Percentiles rank a stretch among this genome's conserved stretches.
phyloP scores from a whole-genome alignment of 2,888 invertebrate species.

The Teinopalpus imperialis region DNA sequence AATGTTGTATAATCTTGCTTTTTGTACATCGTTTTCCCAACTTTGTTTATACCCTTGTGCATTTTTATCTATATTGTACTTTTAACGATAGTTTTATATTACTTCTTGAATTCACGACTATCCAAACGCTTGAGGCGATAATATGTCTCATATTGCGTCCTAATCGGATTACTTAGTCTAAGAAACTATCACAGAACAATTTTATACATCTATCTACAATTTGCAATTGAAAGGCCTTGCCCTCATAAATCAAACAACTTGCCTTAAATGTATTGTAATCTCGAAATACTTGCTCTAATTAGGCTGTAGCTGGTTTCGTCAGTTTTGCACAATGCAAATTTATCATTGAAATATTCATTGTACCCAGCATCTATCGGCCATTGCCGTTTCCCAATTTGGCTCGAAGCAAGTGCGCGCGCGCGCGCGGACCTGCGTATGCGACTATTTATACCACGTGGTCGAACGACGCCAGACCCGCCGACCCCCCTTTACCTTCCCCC shows the following conservation, averaged over 20 bases:
- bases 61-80: no score
- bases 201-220: no score
- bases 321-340: constrained; percentile 8
- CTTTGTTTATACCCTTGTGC: no score
- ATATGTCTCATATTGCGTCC: no score
- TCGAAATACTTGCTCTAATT: background rate
- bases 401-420: constrained; percentile 54
- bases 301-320: background rate
- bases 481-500: constrained; percentile 25
- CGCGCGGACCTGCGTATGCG: constrained; percentile 61
- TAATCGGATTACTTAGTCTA: no score
- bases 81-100: no score
- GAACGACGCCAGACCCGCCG: constrained; percentile 34
- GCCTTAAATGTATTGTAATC: constrained; percentile 6
- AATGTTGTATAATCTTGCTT: no score
- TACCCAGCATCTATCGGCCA: constrained; percentile 32
- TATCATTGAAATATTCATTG: constrained; percentile 23
- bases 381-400: constrained; percentile 71
- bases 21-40: no score
- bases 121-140: no score
- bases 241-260: background rate
- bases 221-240: background rate
- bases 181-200: no score
- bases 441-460: constrained; percentile 75
- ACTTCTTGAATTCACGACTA: no score